Evolutionary conservation across 2,888 invertebrate genomes (phyloP), one percentile per base, ranked within the genome.

Genomic region (Ceriagrion tenellum): DNA sequence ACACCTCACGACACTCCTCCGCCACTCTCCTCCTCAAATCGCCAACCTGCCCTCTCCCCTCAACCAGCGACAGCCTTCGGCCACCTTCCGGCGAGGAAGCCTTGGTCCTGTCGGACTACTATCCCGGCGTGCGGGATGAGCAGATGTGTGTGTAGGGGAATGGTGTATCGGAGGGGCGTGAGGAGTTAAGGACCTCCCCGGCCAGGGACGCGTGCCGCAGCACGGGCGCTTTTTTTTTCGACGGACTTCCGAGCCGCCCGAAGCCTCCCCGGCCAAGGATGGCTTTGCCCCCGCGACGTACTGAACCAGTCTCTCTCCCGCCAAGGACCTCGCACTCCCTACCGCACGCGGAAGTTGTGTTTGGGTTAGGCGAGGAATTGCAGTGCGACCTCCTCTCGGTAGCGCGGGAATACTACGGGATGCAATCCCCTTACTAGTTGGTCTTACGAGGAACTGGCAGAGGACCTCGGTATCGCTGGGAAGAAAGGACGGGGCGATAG

Each of bases 151-250:
- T 59, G 59, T 59, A 20, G 59, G 59, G 47, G 47, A 47, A 47
- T 47, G 47, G 47, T 8, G 8, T 20, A 59, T 20, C 18, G 59
- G 59, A 81, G 35, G 81, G 81, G 35, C 6, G 35, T 35, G 74
- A 81, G 69, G 23, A 23, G 81, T 47, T 6, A n/a, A 35, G 81
- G 81, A 81, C 81, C 81, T 81, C 81, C 81, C 81, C 81, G 81
- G 81, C 81, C 81, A 81, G 81, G 81, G 81, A 81, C 81, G 81
- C 30, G 30, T 81, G 35, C 81, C 81, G 81, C 18, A 69, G 69
- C 69, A 20, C 26, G 18, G n/a, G 59, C 13, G 59, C 20, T 59
- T 20, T 59, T 69, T 63, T 69, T 69, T 69, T 26, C 26, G 69
- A 69, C 26, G 69, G 69, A 69, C 69, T 23, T 69, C 23, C 69